Base-by-base conservation (phyloP, 2,113 vertebrate species). In the Chaetops frenatus region DNA sequence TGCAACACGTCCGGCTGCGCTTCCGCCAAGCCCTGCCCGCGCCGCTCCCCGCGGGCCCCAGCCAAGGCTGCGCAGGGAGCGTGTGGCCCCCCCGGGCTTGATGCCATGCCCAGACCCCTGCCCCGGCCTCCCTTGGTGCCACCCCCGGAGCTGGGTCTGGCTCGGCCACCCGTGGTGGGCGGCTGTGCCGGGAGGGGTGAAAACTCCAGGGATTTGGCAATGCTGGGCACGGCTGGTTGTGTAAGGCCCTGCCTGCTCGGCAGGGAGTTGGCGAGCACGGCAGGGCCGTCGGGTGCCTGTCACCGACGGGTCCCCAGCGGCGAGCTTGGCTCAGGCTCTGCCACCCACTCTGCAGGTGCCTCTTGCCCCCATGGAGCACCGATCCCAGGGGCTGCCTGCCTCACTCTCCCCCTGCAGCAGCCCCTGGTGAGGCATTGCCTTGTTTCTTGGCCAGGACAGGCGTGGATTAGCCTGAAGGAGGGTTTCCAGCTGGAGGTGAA, bases 1-100 rank as follows among this genome's bases (percentile, higher is more conserved):
- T n/a, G 87, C 73, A 94, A 92, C 96, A 94, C n/a, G 87, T 96
- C 92, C 70, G n/a, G 77, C 81, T 51, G 77, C 2, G 47, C 93
- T 95, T 95, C 96, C 64, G n/a, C 91, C 83, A 9, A 60, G 44
- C 62, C 14, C 64, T 94, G 96, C 95, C 85, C 74, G 90, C 11
- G 3, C 90, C 21, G 25, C 90, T 86, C 69, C 64, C 20, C 1
- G 1, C 12, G 4, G 36, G n/a, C n/a, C 66, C 51, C 40, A 7
- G 92, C 86, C 86, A 58, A 73, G 65, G 60, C 79, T 93, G 96
- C 1, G 7, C 83, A 61, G 83, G 35, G 79, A 90, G 85, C 21
- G 1, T 0, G 0, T 2, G 10, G 67, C 69, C 25, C 50, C 25
- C 50, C 57, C 1, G 7, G 47, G 1, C 0, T 19, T 11, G 50